phyloP scores from a whole-genome alignment of 1,140 invertebrate species.

The Drosophila kurseongensis region DNA sequence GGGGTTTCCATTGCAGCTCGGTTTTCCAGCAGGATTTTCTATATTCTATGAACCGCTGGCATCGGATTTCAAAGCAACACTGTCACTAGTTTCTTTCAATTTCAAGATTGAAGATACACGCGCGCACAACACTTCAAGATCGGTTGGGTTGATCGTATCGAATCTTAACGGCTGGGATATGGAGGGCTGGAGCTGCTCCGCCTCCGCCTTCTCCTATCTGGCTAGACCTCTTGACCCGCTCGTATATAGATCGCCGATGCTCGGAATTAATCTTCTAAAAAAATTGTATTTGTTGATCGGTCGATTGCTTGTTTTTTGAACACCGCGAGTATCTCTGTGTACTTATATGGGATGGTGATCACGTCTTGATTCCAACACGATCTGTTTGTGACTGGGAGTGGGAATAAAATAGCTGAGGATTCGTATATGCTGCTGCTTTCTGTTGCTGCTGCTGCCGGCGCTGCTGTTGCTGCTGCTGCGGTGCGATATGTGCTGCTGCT shows the following conservation, averaged over 20 bases:
- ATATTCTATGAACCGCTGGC: constrained; percentile 53
- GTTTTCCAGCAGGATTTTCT: constrained; percentile 38
- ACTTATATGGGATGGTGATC: constrained; percentile 38
- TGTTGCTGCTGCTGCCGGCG: constrained; percentile 11
- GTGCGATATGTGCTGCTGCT: constrained; percentile 4
- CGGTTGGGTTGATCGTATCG: constrained; percentile 6
- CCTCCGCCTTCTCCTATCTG: constrained; percentile 45
- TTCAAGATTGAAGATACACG: constrained; percentile 20
- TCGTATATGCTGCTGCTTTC: constrained; percentile 15
- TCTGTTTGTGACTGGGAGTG: constrained; percentile 75
- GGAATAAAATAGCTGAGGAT: constrained; percentile 73
- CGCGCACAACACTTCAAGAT: constrained; percentile 11
- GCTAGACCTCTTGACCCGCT: constrained; percentile 59
- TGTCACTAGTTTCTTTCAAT: constrained; percentile 11
- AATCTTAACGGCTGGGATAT: constrained; percentile 16
- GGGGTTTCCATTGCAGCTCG: constrained; percentile 38
- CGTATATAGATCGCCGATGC: constrained; percentile 53
- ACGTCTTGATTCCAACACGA: constrained; percentile 81
- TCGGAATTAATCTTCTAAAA: constrained; percentile 61
- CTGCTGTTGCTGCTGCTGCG: constrained; percentile 20
- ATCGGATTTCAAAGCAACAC: constrained; percentile 60
- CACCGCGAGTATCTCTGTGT: constrained; percentile 32
- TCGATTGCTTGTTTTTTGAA: constrained; percentile 27
- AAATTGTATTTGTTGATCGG: constrained; percentile 35
- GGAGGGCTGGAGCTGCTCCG: constrained; percentile 38